Evolutionary conservation across 2,888 invertebrate genomes (phyloP).

Genomic region (Anagyrus pseudococci): DNA sequence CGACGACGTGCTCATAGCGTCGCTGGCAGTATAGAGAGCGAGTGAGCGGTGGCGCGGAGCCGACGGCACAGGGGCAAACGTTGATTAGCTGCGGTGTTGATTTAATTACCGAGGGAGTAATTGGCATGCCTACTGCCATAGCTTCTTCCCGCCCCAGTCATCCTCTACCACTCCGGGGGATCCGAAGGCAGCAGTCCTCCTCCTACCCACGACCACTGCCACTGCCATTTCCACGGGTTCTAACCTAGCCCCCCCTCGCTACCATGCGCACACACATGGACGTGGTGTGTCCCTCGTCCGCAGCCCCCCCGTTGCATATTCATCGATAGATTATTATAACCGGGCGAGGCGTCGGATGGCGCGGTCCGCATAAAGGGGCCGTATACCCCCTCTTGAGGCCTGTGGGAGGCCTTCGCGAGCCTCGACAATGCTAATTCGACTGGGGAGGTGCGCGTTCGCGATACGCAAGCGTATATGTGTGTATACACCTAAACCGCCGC

Average conservation of each 20-base stretch:
- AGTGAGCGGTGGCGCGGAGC: conserved; percentile 28
- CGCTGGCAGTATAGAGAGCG: too few relatives aligned
- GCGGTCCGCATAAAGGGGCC: conserved; percentile 20
- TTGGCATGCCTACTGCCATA: conserved; percentile 54
- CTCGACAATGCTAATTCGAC: conserved; percentile 28
- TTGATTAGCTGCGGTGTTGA: conserved; percentile 60
- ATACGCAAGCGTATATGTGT: too few relatives aligned
- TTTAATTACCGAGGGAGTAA: conserved; percentile 60
- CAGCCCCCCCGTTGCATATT: conserved; percentile 56
- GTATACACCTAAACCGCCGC: too few relatives aligned
- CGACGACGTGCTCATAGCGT: too few relatives aligned
- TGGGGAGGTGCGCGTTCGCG: conserved; percentile 17
- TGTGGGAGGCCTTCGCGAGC: neutral
- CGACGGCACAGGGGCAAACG: conserved; percentile 40
- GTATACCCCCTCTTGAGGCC: conserved; percentile 12
- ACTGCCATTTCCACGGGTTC: neutral
- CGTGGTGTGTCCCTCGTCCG: too few relatives aligned
- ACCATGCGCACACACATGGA: too few relatives aligned
- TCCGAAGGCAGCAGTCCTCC: neutral
- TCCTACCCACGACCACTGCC: conserved; percentile 2
- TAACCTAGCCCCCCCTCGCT: conserved; percentile 1
- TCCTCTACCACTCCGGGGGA: conserved; percentile 10
- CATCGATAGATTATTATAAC: conserved; percentile 53
- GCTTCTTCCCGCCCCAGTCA: conserved; percentile 18
- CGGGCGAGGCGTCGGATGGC: conserved; percentile 37